phyloP scores from a whole-genome alignment of 2,888 invertebrate species.

The Acrocyrtus sp. region DNA sequence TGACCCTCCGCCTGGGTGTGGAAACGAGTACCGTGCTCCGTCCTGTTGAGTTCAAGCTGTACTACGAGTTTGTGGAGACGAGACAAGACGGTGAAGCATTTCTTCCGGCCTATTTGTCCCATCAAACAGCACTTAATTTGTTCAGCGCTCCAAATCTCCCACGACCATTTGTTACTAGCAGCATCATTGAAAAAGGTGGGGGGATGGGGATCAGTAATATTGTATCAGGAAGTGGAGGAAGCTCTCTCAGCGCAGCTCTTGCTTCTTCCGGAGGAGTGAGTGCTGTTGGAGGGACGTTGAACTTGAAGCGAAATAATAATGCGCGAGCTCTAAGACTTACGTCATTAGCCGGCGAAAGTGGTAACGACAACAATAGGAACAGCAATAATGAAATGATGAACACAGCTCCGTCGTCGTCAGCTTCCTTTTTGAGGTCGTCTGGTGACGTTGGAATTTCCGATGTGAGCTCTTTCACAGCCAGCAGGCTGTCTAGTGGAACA shows the following conservation, averaged over 20 bases:
- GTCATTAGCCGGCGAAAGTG: slow-evolving; percentile 18
- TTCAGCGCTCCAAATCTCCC: slow-evolving; percentile 43
- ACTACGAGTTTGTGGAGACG: slow-evolving; percentile 83
- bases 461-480: slow-evolving; percentile 38
- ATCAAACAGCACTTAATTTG: slow-evolving; percentile 49
- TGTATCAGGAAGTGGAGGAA: slow-evolving; percentile 21
- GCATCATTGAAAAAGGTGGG: slow-evolving; percentile 28
- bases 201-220: slow-evolving; percentile 24
- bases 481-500: slow-evolving; percentile 25
- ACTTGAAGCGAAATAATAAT: slow-evolving; percentile 27
- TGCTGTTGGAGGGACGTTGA: slow-evolving; percentile 4
- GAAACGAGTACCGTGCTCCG: slow-evolving; percentile 75
- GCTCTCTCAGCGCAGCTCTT: slow-evolving; percentile 2
- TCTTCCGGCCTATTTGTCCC: slow-evolving; percentile 50
- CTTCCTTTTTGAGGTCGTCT: background rate
- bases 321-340: slow-evolving; percentile 23
- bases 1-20: slow-evolving; percentile 72
- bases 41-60: slow-evolving; percentile 80
- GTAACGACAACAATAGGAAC: slow-evolving; percentile 22
- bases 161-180: slow-evolving; percentile 39
- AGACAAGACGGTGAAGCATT: slow-evolving; percentile 59
- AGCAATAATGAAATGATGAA: slow-evolving; percentile 24
- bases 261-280: slow-evolving; percentile 18
- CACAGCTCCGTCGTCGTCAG: slow-evolving; percentile 23
- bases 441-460: slow-evolving; percentile 31